Evolutionary conservation across 2,113 vertebrate genomes (phyloP).

Genomic region (Telmatochromis sp.): DNA sequence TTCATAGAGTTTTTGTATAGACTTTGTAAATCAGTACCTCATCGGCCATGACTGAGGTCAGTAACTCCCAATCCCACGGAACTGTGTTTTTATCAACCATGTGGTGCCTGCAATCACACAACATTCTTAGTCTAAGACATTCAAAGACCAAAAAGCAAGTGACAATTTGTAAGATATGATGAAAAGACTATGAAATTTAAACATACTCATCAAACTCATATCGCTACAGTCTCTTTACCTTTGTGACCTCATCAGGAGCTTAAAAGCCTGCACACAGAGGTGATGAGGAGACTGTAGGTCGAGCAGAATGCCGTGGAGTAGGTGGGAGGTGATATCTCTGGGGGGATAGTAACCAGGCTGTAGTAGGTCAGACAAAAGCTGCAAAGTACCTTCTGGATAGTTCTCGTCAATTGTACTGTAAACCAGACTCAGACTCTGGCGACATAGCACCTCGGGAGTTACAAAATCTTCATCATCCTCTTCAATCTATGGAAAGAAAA

Average conservation of each 20-base stretch:
- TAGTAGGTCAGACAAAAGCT: conserved; percentile 85
- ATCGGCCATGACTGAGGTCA: conserved; percentile 74
- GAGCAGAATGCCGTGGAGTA: conserved; percentile 79
- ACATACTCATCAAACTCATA: not conserved
- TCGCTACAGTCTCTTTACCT: conserved; percentile 65
- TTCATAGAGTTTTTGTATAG: not conserved
- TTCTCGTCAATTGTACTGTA: conserved; percentile 84
- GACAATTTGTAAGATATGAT: not conserved
- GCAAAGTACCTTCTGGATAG: conserved; percentile 80
- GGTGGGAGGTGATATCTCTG: conserved; percentile 73
- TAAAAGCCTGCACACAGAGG: conserved; percentile 79
- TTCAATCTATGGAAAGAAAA: not conserved
- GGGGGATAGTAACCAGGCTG: conserved; percentile 77
- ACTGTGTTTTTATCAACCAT: conserved; percentile 71
- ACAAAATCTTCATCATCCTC: conserved; percentile 22
- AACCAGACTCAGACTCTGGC: conserved; percentile 79
- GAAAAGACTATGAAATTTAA: not conserved
- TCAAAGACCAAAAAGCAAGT: not conserved
- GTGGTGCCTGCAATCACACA: conserved; percentile 76
- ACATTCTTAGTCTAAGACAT: not conserved
- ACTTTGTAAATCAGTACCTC: conserved; percentile 68
- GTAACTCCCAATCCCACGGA: conserved; percentile 88
- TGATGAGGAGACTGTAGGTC: conserved; percentile 56
- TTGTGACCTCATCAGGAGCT: conserved; percentile 87
- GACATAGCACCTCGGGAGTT: conserved; percentile 69